These are phyloP conservation scores for Todiramphus chloris DNA, from an alignment of 2,113 vertebrate species.

Conservation along the genomic window DNA sequence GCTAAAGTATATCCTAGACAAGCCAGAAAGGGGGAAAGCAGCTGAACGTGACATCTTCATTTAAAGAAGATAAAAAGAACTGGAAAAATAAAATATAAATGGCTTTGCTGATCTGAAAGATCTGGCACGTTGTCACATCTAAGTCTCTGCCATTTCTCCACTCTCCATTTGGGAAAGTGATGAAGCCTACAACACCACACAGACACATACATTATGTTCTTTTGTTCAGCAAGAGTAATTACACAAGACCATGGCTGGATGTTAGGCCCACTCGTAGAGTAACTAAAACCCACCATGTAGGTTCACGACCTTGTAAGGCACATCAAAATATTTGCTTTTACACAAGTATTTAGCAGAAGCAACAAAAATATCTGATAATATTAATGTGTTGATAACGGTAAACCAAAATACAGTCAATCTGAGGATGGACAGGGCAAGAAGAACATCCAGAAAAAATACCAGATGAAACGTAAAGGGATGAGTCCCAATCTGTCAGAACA, in stretches of 20 bases:
- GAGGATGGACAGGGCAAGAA: neutral
- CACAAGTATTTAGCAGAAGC: neutral
- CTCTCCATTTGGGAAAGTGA: neutral
- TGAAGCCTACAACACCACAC: neutral
- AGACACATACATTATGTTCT: neutral
- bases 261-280: neutral
- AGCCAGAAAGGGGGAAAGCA: neutral
- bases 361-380: neutral
- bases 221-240: constrained; percentile 38
- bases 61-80: neutral
- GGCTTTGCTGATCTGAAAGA: neutral
- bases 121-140: neutral
- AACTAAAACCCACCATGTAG: neutral
- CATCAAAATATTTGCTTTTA: neutral
- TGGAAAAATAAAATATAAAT: neutral
- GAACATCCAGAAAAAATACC: neutral
- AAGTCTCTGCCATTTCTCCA: neutral
- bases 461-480: neutral
- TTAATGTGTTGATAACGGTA: neutral
- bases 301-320: neutral
- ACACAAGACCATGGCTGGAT: neutral
- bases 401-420: neutral
- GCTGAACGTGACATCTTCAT: neutral
- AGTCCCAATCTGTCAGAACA: neutral
- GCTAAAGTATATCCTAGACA: neutral